These are phyloP conservation scores for Saguinus midas DNA, from an alignment of 2,113 vertebrate genomes.

Conservation along the genomic window DNA sequence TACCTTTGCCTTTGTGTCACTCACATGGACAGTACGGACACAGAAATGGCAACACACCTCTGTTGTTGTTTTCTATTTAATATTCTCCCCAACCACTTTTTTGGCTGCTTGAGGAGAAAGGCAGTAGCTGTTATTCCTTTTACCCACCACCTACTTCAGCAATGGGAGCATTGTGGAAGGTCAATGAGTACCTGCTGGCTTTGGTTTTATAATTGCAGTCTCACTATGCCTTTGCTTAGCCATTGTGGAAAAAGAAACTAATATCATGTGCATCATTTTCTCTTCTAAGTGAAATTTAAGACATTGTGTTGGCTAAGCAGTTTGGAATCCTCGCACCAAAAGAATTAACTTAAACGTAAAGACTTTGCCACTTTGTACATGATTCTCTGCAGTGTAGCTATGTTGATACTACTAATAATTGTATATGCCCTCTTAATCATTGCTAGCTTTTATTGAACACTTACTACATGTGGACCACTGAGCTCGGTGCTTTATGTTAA, in stretches of 20 bases:
- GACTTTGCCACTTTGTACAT: neutral
- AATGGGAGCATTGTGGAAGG: neutral
- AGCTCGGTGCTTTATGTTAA: neutral
- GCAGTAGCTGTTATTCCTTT: neutral
- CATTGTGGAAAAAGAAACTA: neutral
- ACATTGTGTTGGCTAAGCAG: neutral
- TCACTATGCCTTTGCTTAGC: neutral
- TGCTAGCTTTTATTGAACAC: neutral
- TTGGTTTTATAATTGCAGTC: conserved; percentile 21
- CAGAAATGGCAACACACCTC: too few species aligned
- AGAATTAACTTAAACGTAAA: neutral
- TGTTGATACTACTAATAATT: neutral
- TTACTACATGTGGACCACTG: accelerated
- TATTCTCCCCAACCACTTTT: neutral
- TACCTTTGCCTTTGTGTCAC: neutral
- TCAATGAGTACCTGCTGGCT: conserved; percentile 18
- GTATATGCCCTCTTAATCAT: neutral
- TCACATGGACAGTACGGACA: accelerated
- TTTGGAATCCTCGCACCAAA: neutral
- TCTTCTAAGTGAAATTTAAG: neutral
- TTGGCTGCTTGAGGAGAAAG: neutral
- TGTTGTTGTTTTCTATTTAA: neutral
- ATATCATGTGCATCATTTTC: neutral
- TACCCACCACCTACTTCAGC: neutral
- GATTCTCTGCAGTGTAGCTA: neutral